Evolutionary conservation across 2,888 invertebrate genomes (phyloP).

Genomic region (Tachina grossa): DNA sequence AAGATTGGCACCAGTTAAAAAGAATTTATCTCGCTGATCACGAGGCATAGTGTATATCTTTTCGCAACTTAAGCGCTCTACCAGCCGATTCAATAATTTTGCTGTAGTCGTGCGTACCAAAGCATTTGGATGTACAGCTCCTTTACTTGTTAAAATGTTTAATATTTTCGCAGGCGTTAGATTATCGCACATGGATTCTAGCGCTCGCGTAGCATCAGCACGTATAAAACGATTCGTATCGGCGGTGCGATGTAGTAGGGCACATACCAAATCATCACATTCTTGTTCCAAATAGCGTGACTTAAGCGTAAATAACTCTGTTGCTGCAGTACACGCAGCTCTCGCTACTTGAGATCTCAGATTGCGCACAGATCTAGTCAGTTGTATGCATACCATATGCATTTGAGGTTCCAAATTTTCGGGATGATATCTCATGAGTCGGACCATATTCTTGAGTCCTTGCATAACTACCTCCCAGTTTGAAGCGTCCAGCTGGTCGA

Average conservation of each 20-base stretch:
- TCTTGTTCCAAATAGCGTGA: slow-evolving; percentile 87
- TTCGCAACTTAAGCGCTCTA: slow-evolving; percentile 89
- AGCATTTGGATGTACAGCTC: slow-evolving; percentile 92
- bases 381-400: slow-evolving; percentile 87
- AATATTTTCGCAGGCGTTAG: slow-evolving; percentile 88
- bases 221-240: slow-evolving; percentile 97
- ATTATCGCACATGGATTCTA: slow-evolving; percentile 91
- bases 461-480: slow-evolving; percentile 92
- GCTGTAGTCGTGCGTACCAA: slow-evolving; percentile 93
- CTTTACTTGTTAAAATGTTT: slow-evolving; percentile 87
- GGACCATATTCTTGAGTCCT: slow-evolving; percentile 87
- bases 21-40: slow-evolving; percentile 91
- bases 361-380: slow-evolving; percentile 92
- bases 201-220: slow-evolving; percentile 90
- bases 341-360: slow-evolving; percentile 96
- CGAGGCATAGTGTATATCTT: slow-evolving; percentile 88
- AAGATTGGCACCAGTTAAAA: slow-evolving; percentile 91
- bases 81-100: slow-evolving; percentile 88
- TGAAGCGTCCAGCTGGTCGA: slow-evolving; percentile 87
- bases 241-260: slow-evolving; percentile 93
- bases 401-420: slow-evolving; percentile 87
- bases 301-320: slow-evolving; percentile 89
- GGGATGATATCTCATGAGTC: slow-evolving; percentile 87
- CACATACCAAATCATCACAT: slow-evolving; percentile 91
- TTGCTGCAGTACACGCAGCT: slow-evolving; percentile 92